Base-by-base conservation (phyloP, 2,797 vertebrate species). In the Xenopus petersii region DNA sequence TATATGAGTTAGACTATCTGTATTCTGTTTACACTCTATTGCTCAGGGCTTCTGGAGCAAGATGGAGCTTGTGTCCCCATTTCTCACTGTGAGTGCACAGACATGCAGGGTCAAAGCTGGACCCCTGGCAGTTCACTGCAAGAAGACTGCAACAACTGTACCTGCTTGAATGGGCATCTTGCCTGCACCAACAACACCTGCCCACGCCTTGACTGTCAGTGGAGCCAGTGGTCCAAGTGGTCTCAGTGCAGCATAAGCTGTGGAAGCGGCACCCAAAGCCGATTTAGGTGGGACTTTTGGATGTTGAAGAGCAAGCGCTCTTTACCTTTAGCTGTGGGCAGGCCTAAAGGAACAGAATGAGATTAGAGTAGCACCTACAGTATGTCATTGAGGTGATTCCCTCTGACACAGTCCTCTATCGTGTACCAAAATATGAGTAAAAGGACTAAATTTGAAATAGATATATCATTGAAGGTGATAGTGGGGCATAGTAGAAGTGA, bases 171-270 rank as follows among this genome's bases (percentile, higher is more conserved):
- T 0, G 95, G 94, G 6, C 84, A 49, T 68, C 89, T 97, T 0
- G 70, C 82, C 77, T 97, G 95, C 89, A 92, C 87, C 48, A 83
- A 90, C 69, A 80, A 81, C 81, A 89, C 82, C 86, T 96, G 95
- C 78, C 80, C 65, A 0, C 82, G 85, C 33, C 5, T 69, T 8
- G 12, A 74, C 64, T 97, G 95, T 13, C 21, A 56, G 0, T 96
- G 95, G 95, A 96, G 95, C 79, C 88, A 78, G 70, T 97, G 95
- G 95, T 95, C 94, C 16, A 86, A 85, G 42, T 97, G 95, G 95
- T 90, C 94, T 0, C 74, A 77, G 2, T 97, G 95, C 82, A 96
- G 95, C 15, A 73, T 81, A 54, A 92, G 92, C 11, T 96, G 95
- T 73, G 93, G 91, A 24, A 81, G 48, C 0, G 89, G 91, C 59